Evolutionary conservation across 1,140 invertebrate genomes (phyloP), one percentile per base, ranked within the genome.

Genomic region (Lamellibrachia luymesi): DNA sequence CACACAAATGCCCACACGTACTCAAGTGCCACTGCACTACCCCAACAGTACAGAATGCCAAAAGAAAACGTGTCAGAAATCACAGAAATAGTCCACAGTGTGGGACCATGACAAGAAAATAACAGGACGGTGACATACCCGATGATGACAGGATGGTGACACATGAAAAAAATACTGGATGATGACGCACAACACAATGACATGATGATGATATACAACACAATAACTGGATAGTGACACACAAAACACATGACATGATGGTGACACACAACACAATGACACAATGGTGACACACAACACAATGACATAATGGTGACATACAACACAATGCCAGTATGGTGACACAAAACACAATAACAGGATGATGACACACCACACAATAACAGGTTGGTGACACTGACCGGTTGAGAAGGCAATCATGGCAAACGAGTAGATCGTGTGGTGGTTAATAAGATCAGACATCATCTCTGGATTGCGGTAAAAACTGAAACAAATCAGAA

Each of bases 341-440:
- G 89, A 52, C 51, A 92, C 91, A 94, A 94, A 92, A n/a, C 2
- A 90, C 50, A 13, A 94, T 50, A 10, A 93, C n/a, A 17, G 25
- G 27, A 92, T 91, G 51, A 27, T 91, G 50, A 91, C 90, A 91
- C 90, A 91, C 8, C 4, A 6, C 27, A 91, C 50, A 10, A 91
- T 91, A 13, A 91, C 13, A 22, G 64, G 25, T 22, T 80, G 27
- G 91, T 56, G 50, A 91, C 8, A 25, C 38, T 92, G 25, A 94
- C 93, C 93, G 49, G 93, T 92, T 2, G 93, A 94, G 90, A 94
- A 94, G 90, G 92, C 93, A 92, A 94, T 92, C 91, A 94, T 64
- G 51, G 91, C 91, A 93, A 93, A 94, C 8, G 92, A 90, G 93
- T 92, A 93, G 4, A 90, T 80, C 52, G 93, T 94, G 50, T 93